Conservation (phyloP, 2,113 vertebrate species). For the Nothobranchius furzeri region DNA sequence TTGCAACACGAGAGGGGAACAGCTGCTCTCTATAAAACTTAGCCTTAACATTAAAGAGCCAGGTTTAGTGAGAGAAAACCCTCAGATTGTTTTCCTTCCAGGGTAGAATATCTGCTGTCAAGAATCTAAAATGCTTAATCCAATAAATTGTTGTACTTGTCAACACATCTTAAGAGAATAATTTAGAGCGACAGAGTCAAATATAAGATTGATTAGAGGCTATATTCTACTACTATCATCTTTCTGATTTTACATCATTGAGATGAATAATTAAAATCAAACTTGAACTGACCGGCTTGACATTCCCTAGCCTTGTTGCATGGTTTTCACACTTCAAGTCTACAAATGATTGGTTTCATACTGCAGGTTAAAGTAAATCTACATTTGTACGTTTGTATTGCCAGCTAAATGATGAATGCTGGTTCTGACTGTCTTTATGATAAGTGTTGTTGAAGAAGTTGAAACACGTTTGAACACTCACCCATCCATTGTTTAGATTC, state of each 20-base stretch:
- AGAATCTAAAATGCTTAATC: slow-evolving; percentile 11
- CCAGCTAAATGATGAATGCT: slow-evolving; percentile 51
- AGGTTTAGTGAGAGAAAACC: slow-evolving; percentile 27
- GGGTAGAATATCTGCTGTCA: not conserved
- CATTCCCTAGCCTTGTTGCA: slow-evolving; percentile 30
- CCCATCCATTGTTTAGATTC: not conserved
- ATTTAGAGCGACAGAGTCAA: slow-evolving; percentile 35
- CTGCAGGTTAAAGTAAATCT: slow-evolving; percentile 24
- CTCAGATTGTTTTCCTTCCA: slow-evolving; percentile 21
- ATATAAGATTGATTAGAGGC: slow-evolving; percentile 8
- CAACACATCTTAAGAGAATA: slow-evolving; percentile 23
- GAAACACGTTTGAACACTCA: slow-evolving; percentile 33
- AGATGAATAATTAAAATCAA: slow-evolving; percentile 17
- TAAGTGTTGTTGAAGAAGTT: slow-evolving; percentile 36
- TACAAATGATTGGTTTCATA: slow-evolving; percentile 36
- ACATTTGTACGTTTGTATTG: slow-evolving; percentile 49
- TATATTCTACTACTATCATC: slow-evolving; percentile 23
- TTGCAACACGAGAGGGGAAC: slow-evolving; percentile 29
- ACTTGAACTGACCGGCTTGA: slow-evolving; percentile 38
- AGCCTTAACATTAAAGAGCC: slow-evolving; percentile 38
- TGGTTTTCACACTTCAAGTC: slow-evolving; percentile 31
- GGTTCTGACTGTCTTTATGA: slow-evolving; percentile 44
- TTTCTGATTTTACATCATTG: slow-evolving; percentile 34
- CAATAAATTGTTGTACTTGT: slow-evolving; percentile 20
- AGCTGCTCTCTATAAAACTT: slow-evolving; percentile 68